Percentiles rank a stretch among this genome's conserved stretches.
Conservation (phyloP, 1,140 invertebrate genomes). For the Carcinoscorpius rotundicauda region DNA sequence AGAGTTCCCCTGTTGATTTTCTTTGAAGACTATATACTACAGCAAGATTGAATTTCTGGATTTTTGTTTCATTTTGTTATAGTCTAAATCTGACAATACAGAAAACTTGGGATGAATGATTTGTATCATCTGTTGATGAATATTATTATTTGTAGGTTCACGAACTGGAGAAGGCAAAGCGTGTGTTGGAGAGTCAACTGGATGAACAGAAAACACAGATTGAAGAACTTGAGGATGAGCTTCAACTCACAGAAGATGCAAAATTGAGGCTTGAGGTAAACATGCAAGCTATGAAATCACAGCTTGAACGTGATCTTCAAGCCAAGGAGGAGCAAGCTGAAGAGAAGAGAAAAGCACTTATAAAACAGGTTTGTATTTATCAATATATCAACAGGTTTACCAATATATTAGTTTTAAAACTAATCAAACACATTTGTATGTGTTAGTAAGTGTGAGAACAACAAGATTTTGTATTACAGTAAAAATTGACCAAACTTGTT, state of each 20-base stretch:
- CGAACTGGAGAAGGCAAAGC: constrained; percentile 92
- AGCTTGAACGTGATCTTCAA: constrained; percentile 83
- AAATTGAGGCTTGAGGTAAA: constrained; percentile 95
- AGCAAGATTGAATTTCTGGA: too few relatives aligned
- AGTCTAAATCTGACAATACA: too few relatives aligned
- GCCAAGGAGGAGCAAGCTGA: constrained; percentile 92
- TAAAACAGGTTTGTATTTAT: constrained; percentile 54
- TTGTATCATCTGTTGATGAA: neutral
- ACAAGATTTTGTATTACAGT: too few relatives aligned
- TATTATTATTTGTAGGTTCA: constrained; percentile 47
- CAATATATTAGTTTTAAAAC: too few relatives aligned
- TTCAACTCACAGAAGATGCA: constrained; percentile 93
- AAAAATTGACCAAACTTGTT: too few relatives aligned
- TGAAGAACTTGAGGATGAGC: constrained; percentile 95
- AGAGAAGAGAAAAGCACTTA: constrained; percentile 80
- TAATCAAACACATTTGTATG: too few relatives aligned
- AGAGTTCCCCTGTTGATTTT: too few relatives aligned
- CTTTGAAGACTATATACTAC: too few relatives aligned
- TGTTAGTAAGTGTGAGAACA: too few relatives aligned
- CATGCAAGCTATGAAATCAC: constrained; percentile 88
- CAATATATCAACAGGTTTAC: too few relatives aligned
- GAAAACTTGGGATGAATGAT: neutral
- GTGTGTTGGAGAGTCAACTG: constrained; percentile 79
- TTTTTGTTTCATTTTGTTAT: too few relatives aligned
- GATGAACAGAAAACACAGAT: constrained; percentile 86